Conservation (phyloP, 2,888 invertebrate species). For the Ethmia dodecea region DNA sequence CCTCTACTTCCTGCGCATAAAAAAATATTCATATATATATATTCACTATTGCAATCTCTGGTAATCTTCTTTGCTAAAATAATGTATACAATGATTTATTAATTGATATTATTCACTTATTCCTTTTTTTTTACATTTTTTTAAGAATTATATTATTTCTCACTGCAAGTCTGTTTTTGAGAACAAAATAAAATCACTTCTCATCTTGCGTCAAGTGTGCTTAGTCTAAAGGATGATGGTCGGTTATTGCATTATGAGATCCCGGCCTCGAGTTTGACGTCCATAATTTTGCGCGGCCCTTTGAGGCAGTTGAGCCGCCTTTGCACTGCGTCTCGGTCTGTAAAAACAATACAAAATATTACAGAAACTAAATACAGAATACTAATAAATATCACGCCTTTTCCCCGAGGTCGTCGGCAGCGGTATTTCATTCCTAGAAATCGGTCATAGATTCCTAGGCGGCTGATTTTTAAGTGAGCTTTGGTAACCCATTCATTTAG, state of each 20-base stretch:
- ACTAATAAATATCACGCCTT: too few relatives aligned
- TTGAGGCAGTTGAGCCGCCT: conserved; percentile 84
- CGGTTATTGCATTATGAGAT: conserved; percentile 68
- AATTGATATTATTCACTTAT: conserved; percentile 60
- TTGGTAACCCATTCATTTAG: too few relatives aligned
- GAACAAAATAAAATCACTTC: conserved; percentile 76
- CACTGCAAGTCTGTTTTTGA: conserved; percentile 50
- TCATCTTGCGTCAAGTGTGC: conserved; percentile 56
- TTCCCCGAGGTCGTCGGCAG: too few relatives aligned
- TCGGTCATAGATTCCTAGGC: too few relatives aligned
- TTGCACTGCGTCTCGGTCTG: conserved; percentile 98
- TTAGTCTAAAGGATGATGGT: conserved; percentile 42
- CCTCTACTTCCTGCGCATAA: conserved; percentile 45
- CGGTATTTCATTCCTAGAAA: too few relatives aligned
- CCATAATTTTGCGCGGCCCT: conserved; percentile 70
- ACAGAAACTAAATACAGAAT: too few relatives aligned
- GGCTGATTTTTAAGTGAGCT: too few relatives aligned
- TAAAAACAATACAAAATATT: conserved; percentile 25
- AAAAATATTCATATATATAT: too few relatives aligned
- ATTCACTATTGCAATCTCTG: conserved; percentile 69
- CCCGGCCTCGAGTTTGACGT: conserved; percentile 69
- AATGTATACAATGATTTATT: conserved; percentile 48
- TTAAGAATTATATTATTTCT: conserved; percentile 43
- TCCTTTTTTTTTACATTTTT: conserved; percentile 59
- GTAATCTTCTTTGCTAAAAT: conserved; percentile 54